Evolutionary conservation across 2,888 invertebrate species (phyloP).

Genomic region (Drosophila mettleri): DNA sequence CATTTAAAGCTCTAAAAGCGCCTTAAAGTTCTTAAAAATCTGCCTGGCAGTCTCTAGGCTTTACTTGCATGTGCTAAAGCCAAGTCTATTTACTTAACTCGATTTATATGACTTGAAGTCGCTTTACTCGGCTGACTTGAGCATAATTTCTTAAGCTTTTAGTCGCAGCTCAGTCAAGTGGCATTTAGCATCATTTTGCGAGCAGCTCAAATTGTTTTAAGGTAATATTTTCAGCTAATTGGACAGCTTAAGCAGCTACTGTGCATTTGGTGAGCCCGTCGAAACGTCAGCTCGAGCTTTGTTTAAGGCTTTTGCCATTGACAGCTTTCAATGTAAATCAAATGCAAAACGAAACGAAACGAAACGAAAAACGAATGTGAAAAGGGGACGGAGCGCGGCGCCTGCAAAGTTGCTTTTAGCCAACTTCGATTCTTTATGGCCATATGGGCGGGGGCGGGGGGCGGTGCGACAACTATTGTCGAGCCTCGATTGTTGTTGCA

Average conservation of each 20-base stretch:
- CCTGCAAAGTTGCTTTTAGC: slow-evolving; percentile 48
- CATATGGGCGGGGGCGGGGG: slow-evolving; percentile 18
- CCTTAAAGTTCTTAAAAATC: neutral
- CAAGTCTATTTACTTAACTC: neutral
- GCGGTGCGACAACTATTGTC: slow-evolving; percentile 18
- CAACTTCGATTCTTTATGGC: slow-evolving; percentile 32
- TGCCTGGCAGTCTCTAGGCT: too few species aligned
- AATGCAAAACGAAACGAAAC: too few species aligned
- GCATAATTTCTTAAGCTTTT: too few species aligned
- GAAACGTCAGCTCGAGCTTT: slow-evolving; percentile 8
- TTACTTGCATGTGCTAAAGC: neutral
- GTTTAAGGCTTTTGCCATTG: slow-evolving; percentile 20
- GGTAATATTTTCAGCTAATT: slow-evolving; percentile 29
- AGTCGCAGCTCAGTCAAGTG: neutral
- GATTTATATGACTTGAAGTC: neutral
- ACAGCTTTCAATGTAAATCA: slow-evolving; percentile 43
- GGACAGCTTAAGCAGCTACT: slow-evolving; percentile 24
- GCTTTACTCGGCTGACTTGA: neutral
- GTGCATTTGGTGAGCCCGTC: slow-evolving; percentile 9
- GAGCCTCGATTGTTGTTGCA: slow-evolving; percentile 3
- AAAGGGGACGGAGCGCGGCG: slow-evolving; percentile 13
- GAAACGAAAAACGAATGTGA: too few species aligned
- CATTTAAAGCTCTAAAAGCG: neutral
- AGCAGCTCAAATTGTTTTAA: neutral
- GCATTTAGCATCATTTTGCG: neutral